Base-by-base conservation (phyloP, 2,888 invertebrate genomes). In the Aphidoletes aphidimyza region DNA sequence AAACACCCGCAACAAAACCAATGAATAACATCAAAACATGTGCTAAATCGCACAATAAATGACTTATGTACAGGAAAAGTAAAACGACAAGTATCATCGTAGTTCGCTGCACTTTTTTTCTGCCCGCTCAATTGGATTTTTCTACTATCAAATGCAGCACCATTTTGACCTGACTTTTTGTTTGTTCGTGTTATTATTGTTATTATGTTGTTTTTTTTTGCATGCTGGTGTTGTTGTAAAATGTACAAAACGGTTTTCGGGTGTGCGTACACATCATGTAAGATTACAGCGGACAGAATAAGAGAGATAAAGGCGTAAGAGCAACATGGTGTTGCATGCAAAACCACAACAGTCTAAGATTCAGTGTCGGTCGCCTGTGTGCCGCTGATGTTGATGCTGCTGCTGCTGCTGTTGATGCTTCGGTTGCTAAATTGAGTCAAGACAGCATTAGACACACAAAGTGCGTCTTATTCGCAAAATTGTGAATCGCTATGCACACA, bases 351-450 rank as follows among this genome's bases (percentile, higher is more conserved):
- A 30, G 30, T 69, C 69, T 30, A 69, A 69, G 30, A 11, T 9
- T 69, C 69, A 69, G 69, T 69, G 30, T 69, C 30, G 22, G n/a
- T 26, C 19, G 69, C 69, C 30, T 26, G 54, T 54, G 34, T 14
- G 69, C n/a, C 22, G 54, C n/a, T n/a, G n/a, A n/a, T n/a, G n/a
- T n/a, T n/a, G n/a, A n/a, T n/a, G n/a, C n/a, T n/a, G n/a, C n/a
- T n/a, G n/a, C n/a, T n/a, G n/a, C n/a, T n/a, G n/a, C n/a, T n/a
- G n/a, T n/a, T n/a, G n/a, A n/a, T n/a, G n/a, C n/a, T n/a, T n/a
- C n/a, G n/a, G 9, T 54, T 3, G 69, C 69, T 69, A 5, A 30
- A 69, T 69, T 69, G 69, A 69, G 69, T 69, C 30, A 69, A 69
- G 54, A 2, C 26, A 11, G 54, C 22, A 54, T 30, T 69, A 69